These are phyloP conservation scores for Menidia beryllina DNA, from an alignment of 2,113 vertebrate genomes.

Conservation along the genomic window DNA sequence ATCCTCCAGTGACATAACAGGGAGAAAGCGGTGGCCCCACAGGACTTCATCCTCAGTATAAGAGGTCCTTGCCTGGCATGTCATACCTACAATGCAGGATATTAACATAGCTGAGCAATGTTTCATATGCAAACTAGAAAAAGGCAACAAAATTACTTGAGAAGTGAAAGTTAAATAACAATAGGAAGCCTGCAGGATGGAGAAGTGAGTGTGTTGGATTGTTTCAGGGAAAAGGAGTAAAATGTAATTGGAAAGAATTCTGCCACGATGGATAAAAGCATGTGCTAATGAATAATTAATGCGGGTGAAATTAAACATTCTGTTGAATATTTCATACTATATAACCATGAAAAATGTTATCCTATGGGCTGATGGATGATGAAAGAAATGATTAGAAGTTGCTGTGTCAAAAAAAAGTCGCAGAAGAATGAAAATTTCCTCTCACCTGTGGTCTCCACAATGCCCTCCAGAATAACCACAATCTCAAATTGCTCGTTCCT, in stretches of 20 bases:
- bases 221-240: slow-evolving; percentile 27
- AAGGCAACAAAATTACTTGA: not conserved
- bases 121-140: slow-evolving; percentile 19
- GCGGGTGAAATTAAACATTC: slow-evolving; percentile 61
- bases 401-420: not conserved
- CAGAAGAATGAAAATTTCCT: not conserved
- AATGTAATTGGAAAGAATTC: slow-evolving; percentile 14
- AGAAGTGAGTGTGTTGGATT: slow-evolving; percentile 17
- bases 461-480: slow-evolving; percentile 92
- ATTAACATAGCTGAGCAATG: not conserved
- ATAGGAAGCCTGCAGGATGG: slow-evolving; percentile 5
- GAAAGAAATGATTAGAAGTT: slow-evolving; percentile 19
- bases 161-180: slow-evolving; percentile 16
- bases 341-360: slow-evolving; percentile 23
- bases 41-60: slow-evolving; percentile 92
- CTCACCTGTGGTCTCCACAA: slow-evolving; percentile 91
- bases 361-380: slow-evolving; percentile 21
- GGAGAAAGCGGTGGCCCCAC: slow-evolving; percentile 91
- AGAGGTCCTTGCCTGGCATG: slow-evolving; percentile 89
- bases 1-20: slow-evolving; percentile 92
- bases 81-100: slow-evolving; percentile 83
- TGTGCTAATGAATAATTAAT: slow-evolving; percentile 64
- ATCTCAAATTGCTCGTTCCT: slow-evolving; percentile 91
- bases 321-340: slow-evolving; percentile 50
- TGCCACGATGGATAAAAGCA: slow-evolving; percentile 15